phyloP scores from a whole-genome alignment of 2,797 vertebrate species.

The Eulemur mongoz region DNA sequence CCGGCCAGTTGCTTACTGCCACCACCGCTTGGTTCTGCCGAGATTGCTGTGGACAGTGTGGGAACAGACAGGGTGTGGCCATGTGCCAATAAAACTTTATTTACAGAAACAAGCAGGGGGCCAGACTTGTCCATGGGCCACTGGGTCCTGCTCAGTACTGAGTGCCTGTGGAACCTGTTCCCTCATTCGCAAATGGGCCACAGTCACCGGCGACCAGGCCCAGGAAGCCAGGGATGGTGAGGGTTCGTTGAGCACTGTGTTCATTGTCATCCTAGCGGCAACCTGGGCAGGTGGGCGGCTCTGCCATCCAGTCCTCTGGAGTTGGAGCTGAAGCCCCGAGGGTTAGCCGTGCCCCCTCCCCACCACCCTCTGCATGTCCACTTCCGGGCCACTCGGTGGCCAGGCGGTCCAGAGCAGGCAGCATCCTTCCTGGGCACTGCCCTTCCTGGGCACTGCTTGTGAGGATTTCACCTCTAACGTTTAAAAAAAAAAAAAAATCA shows the following conservation, averaged over 20 bases:
- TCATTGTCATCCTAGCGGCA: accelerated
- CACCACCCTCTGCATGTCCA: accelerated
- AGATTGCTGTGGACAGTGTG: accelerated
- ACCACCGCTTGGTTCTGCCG: accelerated
- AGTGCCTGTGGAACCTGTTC: background rate
- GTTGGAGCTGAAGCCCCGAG: accelerated
- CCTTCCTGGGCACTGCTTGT: slow-evolving; percentile 38
- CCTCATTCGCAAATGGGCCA: background rate
- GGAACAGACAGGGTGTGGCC: accelerated
- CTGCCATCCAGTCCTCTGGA: no score
- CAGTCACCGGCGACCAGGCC: background rate
- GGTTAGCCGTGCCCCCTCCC: background rate
- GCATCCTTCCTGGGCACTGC: background rate
- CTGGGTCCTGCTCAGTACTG: no score
- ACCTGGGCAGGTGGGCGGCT: background rate
- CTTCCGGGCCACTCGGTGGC: background rate
- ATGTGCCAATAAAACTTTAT: background rate
- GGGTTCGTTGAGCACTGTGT: background rate
- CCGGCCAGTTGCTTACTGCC: background rate
- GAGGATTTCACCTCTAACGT: background rate
- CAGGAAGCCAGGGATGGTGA: background rate
- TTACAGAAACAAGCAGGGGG: background rate
- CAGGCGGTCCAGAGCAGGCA: background rate
- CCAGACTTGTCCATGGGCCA: no score
- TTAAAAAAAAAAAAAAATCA: background rate